Base-by-base conservation (phyloP, 30 jellyfish, hydroid and myxozoan species). In the Turritopsis rubra region DNA sequence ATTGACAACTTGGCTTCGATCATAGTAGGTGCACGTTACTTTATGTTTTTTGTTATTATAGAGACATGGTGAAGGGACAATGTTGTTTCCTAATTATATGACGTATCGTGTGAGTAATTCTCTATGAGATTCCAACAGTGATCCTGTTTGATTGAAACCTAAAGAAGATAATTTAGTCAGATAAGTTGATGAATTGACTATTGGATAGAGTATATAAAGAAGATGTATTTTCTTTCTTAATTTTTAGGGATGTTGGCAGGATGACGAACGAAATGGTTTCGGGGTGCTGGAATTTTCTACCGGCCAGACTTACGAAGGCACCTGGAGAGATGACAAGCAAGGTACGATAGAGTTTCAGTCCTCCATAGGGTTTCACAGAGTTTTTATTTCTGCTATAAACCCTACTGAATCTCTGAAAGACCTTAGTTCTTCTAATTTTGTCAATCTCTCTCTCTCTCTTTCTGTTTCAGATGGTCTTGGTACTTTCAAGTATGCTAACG, bases 11-110 rank as follows among this genome's bases (percentile, higher is more conserved):
- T 68, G 9, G 9, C 77, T 1, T 16, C 30, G 19, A 68, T 23
- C 19, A 16, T 68, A n/a, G 9, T 68, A 68, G 19, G 19, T 7
- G 60, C 5, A 13, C 60, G 5, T 41, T 41, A 3, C 60, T 41
- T 5, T 3, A 3, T 41, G 13, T 41, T 41, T 41, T 41, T 3
- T 79, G 23, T 23, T 54, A 27, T 53, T 85, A 18, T 81, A 91
- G 97, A 89, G 98, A 8, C 97, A 92, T 16, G 96, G 96, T 9
- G 86, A 87, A 79, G 98, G 98, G n/a, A 92, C 94, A 53, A 88
- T 88, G 96, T 88, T 92, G 98, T 92, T 95, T 96, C 98, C 98
- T 3, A 92, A 92, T 68, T 96, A 88, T 70, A 88, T 92, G 96
- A 92, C 98, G 0, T 92, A 92, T 78, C 71, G 90, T 86, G 98